phyloP scores from a whole-genome alignment of 2,888 invertebrate species.

The Caenorhabditis japonica region DNA sequence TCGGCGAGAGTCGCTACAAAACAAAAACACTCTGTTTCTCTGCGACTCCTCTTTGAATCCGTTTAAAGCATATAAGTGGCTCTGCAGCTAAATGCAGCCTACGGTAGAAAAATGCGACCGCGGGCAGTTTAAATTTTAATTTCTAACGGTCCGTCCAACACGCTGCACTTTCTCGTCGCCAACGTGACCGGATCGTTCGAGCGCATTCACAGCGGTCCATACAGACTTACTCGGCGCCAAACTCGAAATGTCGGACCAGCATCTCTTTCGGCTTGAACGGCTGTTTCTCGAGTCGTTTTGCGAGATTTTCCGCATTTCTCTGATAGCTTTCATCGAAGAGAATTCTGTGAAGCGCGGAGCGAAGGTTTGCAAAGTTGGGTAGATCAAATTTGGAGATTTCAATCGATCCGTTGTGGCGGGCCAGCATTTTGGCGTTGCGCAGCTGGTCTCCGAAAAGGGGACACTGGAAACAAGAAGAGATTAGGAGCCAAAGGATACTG shows the following conservation, averaged over 20 bases:
- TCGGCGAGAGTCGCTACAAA: too few relatives aligned
- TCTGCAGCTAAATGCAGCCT: too few relatives aligned
- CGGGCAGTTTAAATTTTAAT: too few relatives aligned
- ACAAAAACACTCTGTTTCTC: too few relatives aligned
- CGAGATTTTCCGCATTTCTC: constrained; percentile 23
- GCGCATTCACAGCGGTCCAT: too few relatives aligned
- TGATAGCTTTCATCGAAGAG: constrained; percentile 18
- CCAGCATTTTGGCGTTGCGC: constrained; percentile 44
- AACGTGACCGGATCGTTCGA: too few relatives aligned
- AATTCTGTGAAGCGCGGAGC: constrained; percentile 19
- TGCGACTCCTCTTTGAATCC: too few relatives aligned
- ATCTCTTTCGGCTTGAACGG: constrained; percentile 37
- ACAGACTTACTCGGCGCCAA: constrained; percentile 26
- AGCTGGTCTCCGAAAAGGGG: constrained; percentile 56
- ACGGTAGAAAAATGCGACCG: too few relatives aligned
- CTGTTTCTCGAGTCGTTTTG: constrained; percentile 26
- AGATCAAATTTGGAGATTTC: constrained; percentile 45
- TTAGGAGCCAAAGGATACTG: too few relatives aligned
- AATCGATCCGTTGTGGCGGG: constrained; percentile 41
- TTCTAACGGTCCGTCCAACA: too few relatives aligned
- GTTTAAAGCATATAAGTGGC: too few relatives aligned
- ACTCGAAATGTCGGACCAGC: constrained; percentile 26
- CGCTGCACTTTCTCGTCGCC: neutral
- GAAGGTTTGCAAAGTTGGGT: constrained; percentile 9
- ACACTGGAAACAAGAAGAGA: constrained; percentile 23